Percentiles rank a stretch among this genome's conserved stretches.
Conservation (phyloP, 2,888 invertebrate genomes). For the Osmoderma eremita region DNA sequence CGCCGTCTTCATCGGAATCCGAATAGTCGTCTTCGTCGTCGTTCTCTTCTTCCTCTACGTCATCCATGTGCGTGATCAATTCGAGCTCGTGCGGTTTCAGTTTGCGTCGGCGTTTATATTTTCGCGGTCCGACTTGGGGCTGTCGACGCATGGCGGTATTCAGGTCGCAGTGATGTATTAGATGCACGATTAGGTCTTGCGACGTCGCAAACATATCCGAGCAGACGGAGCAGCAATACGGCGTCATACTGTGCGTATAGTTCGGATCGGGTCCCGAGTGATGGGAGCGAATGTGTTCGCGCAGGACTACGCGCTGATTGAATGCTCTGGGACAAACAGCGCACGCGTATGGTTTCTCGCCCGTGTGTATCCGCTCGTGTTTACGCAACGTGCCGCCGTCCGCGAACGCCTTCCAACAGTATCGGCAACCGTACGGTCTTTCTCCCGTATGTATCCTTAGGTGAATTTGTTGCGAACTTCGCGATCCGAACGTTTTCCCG, state of each 20-base stretch:
- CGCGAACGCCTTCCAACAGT: slow-evolving; percentile 90
- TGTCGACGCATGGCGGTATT: slow-evolving; percentile 84
- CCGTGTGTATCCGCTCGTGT: slow-evolving; percentile 87
- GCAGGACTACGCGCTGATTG: slow-evolving; percentile 85
- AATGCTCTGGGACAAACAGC: slow-evolving; percentile 88
- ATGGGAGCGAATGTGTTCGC: slow-evolving; percentile 87
- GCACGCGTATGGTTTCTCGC: slow-evolving; percentile 87
- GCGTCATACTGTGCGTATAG: slow-evolving; percentile 70
- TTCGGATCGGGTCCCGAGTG: slow-evolving; percentile 84
- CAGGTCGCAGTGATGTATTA: slow-evolving; percentile 86
- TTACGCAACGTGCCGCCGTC: slow-evolving; percentile 87
- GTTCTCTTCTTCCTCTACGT: slow-evolving; percentile 58
- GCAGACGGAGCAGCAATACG: slow-evolving; percentile 82
- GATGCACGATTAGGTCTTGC: slow-evolving; percentile 80
- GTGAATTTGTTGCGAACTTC: slow-evolving; percentile 87
- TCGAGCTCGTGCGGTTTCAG: slow-evolving; percentile 73
- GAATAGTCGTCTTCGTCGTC: slow-evolving; percentile 59
- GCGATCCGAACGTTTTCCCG: slow-evolving; percentile 86
- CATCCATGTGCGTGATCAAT: slow-evolving; percentile 57
- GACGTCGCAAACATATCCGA: slow-evolving; percentile 76
- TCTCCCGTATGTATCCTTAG: slow-evolving; percentile 87
- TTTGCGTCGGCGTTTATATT: slow-evolving; percentile 83
- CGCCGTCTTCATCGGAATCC: slow-evolving; percentile 56
- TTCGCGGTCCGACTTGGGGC: slow-evolving; percentile 76
- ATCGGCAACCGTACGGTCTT: slow-evolving; percentile 84